These are phyloP conservation scores for Leucopternis melanops DNA, from an alignment of 2,113 vertebrate species.

Conservation along the genomic window DNA sequence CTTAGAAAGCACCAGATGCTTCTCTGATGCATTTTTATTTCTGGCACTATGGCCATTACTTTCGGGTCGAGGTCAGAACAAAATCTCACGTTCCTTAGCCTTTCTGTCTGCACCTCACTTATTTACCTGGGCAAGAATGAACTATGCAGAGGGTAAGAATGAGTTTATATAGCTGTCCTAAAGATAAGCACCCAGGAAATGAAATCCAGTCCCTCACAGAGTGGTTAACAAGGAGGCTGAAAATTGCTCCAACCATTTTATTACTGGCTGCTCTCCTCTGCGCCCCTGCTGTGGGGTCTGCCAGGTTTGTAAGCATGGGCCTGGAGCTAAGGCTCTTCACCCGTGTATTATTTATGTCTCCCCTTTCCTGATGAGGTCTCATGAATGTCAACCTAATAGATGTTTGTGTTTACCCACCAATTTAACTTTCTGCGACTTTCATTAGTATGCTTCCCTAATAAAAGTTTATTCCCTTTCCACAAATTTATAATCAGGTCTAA, in stretches of 20 bases:
- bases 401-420: background rate
- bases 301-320: accelerated
- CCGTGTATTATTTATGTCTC: background rate
- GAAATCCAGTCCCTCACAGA: background rate
- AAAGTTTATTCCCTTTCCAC: background rate
- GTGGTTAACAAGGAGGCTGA: background rate
- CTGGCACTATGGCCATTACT: background rate
- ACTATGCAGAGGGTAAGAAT: background rate
- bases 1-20: background rate
- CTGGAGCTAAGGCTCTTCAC: background rate
- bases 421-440: background rate
- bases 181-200: background rate
- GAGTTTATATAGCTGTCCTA: background rate
- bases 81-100: background rate
- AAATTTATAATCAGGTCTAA: background rate
- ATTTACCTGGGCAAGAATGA: background rate
- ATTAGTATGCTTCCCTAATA: background rate
- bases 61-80: background rate
- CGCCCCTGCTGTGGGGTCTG: background rate
- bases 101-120: background rate
- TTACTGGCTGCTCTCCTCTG: background rate
- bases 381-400: background rate
- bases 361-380: background rate
- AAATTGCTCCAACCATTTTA: background rate
- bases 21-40: background rate